phyloP scores from a whole-genome alignment of 2,113 vertebrate species.

The Dromas ardeola region DNA sequence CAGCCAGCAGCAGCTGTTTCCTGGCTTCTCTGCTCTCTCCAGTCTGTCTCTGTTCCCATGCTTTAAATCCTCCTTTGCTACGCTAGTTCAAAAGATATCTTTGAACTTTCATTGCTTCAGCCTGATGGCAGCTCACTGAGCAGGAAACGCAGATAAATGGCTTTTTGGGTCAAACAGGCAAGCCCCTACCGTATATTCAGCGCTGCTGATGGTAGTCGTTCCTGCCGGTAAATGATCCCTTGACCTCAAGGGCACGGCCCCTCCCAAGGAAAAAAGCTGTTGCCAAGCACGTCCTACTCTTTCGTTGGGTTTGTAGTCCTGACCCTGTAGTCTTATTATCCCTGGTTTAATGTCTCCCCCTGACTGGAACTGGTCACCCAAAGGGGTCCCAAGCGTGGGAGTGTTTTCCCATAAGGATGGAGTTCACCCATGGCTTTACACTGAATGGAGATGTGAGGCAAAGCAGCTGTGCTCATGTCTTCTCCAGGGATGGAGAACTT shows the following conservation, averaged over 20 bases:
- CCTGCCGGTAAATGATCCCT: neutral
- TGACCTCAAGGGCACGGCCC: neutral
- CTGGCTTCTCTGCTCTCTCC: neutral
- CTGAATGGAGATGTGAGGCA: neutral
- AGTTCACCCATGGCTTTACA: neutral
- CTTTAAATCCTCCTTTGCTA: slow-evolving; percentile 11
- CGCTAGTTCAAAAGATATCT: slow-evolving; percentile 47
- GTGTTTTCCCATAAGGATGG: neutral
- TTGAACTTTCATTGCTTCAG: slow-evolving; percentile 59
- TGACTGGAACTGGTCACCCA: neutral
- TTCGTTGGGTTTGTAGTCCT: neutral
- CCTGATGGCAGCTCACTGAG: slow-evolving; percentile 24
- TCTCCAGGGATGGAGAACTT: neutral
- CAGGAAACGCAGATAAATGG: slow-evolving; percentile 61
- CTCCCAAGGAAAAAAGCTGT: neutral
- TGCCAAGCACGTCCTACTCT: neutral
- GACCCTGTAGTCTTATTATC: neutral
- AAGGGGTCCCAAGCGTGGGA: rapidly evolving
- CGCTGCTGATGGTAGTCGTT: neutral
- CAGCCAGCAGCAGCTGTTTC: slow-evolving; percentile 55
- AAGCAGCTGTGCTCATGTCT: neutral
- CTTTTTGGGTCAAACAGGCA: slow-evolving; percentile 22
- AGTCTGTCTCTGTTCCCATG: slow-evolving; percentile 51
- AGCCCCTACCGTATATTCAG: neutral
- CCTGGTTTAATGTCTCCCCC: neutral